Conservation (phyloP, 2,888 invertebrate genomes). For the Hyles lineata region DNA sequence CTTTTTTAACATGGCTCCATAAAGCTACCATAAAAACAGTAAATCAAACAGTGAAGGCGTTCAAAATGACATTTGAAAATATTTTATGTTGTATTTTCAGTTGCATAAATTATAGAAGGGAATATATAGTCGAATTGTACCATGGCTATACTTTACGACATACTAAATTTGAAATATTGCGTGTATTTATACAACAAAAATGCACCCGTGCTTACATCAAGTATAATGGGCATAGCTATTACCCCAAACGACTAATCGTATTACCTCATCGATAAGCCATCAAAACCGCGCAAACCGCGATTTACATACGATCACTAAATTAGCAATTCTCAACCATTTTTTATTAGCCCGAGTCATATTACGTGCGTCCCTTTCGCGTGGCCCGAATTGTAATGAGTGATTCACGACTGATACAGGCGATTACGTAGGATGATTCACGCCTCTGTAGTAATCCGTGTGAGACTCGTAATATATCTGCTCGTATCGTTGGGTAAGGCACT, state of each 20-base stretch:
- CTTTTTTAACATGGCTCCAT: not conserved
- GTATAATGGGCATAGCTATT: not conserved
- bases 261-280: slow-evolving; percentile 14
- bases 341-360: slow-evolving; percentile 35
- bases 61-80: not conserved
- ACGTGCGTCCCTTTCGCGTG: slow-evolving; percentile 61
- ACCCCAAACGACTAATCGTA: not conserved
- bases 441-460: slow-evolving; percentile 39
- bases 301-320: not conserved
- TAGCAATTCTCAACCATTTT: not conserved
- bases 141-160: too few species aligned
- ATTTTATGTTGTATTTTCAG: too few species aligned
- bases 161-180: too few species aligned
- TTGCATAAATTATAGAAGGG: too few species aligned
- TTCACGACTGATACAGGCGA: slow-evolving; percentile 60
- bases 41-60: not conserved
- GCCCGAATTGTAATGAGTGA: slow-evolving; percentile 66
- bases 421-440: slow-evolving; percentile 62
- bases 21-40: not conserved
- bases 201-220: too few species aligned
- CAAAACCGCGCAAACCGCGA: not conserved
- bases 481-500: not conserved
- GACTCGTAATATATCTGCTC: slow-evolving; percentile 28
- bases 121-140: too few species aligned
- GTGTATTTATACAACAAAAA: not conserved